A percentile compares a stretch with the other conserved stretches of the same genome.
These are phyloP conservation scores for Ferdinandea cuprea DNA, from an alignment of 2,888 invertebrate genomes.

Conservation along the genomic window DNA sequence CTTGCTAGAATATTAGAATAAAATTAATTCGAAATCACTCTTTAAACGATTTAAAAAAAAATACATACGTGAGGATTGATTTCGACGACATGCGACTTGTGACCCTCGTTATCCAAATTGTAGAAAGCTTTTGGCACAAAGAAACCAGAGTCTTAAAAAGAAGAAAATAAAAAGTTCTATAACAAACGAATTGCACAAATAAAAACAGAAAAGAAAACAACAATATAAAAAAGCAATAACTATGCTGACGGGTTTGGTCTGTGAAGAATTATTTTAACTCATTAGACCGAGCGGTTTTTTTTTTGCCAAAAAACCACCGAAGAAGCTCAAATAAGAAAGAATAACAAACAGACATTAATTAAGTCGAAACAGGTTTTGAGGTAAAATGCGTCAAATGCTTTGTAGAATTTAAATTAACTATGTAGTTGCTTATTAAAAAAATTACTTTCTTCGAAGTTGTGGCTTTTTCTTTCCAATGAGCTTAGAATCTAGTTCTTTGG, in stretches of 20 bases:
- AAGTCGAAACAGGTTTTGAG: constrained; percentile 43
- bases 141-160: constrained; percentile 77
- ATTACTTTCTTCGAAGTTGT: constrained; percentile 1
- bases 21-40: neutral
- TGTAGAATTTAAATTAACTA: constrained; percentile 6
- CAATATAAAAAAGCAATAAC: constrained; percentile 16
- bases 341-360: constrained; percentile 17
- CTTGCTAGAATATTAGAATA: constrained; percentile 43
- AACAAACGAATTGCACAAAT: constrained; percentile 16
- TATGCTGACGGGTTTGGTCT: constrained; percentile 22
- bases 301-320: neutral
- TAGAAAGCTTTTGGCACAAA: constrained; percentile 80
- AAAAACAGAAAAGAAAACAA: constrained; percentile 6
- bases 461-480: constrained; percentile 22
- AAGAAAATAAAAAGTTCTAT: constrained; percentile 4
- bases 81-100: constrained; percentile 78
- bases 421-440: too few species aligned
- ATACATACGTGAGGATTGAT: constrained; percentile 78
- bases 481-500: constrained; percentile 39
- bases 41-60: neutral
- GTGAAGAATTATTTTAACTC: constrained; percentile 1
- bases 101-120: constrained; percentile 80
- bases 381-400: constrained; percentile 12
- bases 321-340: constrained; percentile 6
- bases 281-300: constrained; percentile 8